phyloP scores from a whole-genome alignment of 2,888 invertebrate genomes.

The Petrolisthes manimaculis region DNA sequence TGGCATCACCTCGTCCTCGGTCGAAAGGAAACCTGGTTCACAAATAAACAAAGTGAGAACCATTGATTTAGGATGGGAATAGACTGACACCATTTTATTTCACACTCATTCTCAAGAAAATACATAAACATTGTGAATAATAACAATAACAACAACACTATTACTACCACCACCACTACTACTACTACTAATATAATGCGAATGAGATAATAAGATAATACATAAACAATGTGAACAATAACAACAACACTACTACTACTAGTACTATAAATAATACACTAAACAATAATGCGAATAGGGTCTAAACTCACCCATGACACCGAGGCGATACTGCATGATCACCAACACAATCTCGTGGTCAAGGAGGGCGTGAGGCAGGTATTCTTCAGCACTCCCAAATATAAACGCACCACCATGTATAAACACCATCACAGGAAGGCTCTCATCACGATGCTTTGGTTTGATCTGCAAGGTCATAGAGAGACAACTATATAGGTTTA shows the following conservation, averaged over 20 bases:
- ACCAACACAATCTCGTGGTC: slow-evolving; percentile 37
- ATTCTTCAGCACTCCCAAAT: slow-evolving; percentile 38
- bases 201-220: too few species aligned
- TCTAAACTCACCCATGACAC: slow-evolving; percentile 39
- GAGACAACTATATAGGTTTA: too few species aligned
- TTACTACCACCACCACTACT: too few species aligned
- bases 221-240: background rate
- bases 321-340: slow-evolving; percentile 48
- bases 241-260: background rate
- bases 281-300: too few species aligned
- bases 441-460: background rate
- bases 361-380: slow-evolving; percentile 37
- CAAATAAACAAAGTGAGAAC: too few species aligned
- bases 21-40: slow-evolving; percentile 40
- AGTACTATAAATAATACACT: background rate
- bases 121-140: too few species aligned
- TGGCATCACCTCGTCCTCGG: slow-evolving; percentile 47
- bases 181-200: too few species aligned
- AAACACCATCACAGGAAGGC: slow-evolving; percentile 45
- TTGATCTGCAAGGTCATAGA: too few species aligned
- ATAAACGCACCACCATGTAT: slow-evolving; percentile 41
- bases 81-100: too few species aligned
- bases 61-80: too few species aligned
- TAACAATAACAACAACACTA: too few species aligned
- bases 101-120: too few species aligned